Evolutionary conservation across 2,113 vertebrate species (phyloP).

Genomic region (Orcinus orca): DNA sequence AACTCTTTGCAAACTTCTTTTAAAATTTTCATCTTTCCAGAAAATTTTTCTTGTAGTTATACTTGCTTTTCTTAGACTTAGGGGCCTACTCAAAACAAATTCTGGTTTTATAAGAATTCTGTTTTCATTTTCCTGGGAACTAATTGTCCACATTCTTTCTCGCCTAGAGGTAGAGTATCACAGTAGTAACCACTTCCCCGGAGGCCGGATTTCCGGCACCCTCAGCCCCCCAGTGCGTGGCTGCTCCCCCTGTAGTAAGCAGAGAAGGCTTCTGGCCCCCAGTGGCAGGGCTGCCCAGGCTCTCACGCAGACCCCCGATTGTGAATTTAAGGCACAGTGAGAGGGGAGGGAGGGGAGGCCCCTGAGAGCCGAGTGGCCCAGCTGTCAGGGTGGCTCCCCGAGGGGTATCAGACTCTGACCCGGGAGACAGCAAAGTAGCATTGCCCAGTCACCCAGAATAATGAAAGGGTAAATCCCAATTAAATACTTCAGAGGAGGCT

Average conservation of each 20-base stretch:
- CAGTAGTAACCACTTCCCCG: not conserved
- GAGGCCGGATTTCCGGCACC: not conserved
- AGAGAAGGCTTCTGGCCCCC: not conserved
- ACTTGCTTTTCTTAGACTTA: not conserved
- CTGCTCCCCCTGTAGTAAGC: not conserved
- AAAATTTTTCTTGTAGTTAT: not conserved
- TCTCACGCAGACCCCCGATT: not conserved
- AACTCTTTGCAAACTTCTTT: not conserved
- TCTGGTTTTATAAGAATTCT: not conserved
- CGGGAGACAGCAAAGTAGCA: not conserved
- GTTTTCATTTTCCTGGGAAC: not conserved
- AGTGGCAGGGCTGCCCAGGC: not conserved
- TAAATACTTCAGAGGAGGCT: not conserved
- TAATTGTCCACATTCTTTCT: not conserved
- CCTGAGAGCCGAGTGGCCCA: not conserved
- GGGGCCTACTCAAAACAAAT: not conserved
- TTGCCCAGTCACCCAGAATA: not conserved
- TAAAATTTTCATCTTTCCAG: not conserved
- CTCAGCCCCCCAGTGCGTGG: not conserved
- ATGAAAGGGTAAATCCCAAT: not conserved
- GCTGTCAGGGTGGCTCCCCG: not conserved
- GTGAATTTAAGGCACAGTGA: not conserved
- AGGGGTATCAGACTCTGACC: not conserved
- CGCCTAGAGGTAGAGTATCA: not conserved
- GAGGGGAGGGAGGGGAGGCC: not conserved